Conservation (phyloP, 2,797 vertebrate genomes). For the Lagocephalus sceleratus region DNA sequence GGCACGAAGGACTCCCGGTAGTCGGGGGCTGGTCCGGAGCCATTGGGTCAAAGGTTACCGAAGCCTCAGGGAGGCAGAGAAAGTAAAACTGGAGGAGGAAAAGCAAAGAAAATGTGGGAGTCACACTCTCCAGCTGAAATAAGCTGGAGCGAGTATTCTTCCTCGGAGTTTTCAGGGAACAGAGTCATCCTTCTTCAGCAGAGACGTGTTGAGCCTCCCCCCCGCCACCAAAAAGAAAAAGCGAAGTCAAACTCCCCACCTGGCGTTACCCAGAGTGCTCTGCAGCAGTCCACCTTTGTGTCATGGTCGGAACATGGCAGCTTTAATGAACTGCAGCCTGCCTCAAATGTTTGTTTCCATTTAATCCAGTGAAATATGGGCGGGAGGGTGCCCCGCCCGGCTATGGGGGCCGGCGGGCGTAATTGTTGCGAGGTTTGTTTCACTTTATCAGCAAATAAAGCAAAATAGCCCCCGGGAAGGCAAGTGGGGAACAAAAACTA, state of each 20-base stretch:
- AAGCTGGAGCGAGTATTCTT: too few relatives aligned
- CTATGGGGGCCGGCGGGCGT: conserved; percentile 24
- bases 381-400: conserved; percentile 14
- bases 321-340: conserved; percentile 30
- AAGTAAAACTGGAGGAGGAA: conserved; percentile 6
- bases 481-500: conserved; percentile 8
- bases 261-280: conserved; percentile 6
- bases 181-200: too few relatives aligned
- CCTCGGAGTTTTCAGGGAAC: too few relatives aligned
- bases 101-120: too few relatives aligned
- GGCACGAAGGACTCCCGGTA: too few relatives aligned
- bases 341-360: conserved; percentile 31
- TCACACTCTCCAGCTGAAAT: too few relatives aligned
- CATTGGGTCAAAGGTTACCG: conserved; percentile 31
- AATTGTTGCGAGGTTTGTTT: conserved; percentile 45
- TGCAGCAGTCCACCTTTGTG: conserved; percentile 22
- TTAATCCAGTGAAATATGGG: conserved; percentile 38
- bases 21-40: too few relatives aligned
- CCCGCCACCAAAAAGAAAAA: too few relatives aligned
- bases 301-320: conserved; percentile 33
- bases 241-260: too few relatives aligned
- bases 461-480: conserved; percentile 28
- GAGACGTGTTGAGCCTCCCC: too few relatives aligned
- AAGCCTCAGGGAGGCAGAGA: background rate
- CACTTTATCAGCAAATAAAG: conserved; percentile 38